Conservation (phyloP, 2,888 invertebrate genomes). For the Thyatira batis region DNA sequence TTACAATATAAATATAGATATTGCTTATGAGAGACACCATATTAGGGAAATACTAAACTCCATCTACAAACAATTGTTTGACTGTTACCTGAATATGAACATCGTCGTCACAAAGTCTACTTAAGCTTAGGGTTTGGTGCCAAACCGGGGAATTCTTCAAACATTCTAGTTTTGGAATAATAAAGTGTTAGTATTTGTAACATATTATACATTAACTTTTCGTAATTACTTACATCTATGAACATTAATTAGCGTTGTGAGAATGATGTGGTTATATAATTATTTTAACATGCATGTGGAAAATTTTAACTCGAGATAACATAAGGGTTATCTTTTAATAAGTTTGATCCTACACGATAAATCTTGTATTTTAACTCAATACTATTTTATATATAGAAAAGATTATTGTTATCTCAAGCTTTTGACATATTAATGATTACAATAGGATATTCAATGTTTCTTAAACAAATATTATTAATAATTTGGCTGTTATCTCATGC, state of each 20-base stretch:
- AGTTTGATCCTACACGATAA: no score
- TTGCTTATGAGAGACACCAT: not conserved
- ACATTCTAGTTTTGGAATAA: constrained; percentile 78
- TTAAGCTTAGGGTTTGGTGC: constrained; percentile 72
- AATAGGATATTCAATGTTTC: not conserved
- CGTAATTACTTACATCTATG: not conserved
- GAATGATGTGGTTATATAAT: constrained; percentile 2
- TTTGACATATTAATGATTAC: not conserved
- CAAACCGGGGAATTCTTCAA: constrained; percentile 79
- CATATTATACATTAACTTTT: constrained; percentile 6
- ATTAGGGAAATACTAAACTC: constrained; percentile 21
- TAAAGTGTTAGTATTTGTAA: constrained; percentile 61
- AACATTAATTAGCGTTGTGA: not conserved
- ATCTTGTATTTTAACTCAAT: not conserved
- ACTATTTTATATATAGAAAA: no score
- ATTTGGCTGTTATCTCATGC: not conserved
- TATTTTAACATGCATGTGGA: not conserved
- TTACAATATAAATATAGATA: not conserved
- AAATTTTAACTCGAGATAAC: not conserved
- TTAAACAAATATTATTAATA: not conserved
- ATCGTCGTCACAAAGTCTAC: constrained; percentile 54
- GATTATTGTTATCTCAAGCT: not conserved
- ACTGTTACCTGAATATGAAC: constrained; percentile 62
- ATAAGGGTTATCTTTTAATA: not conserved
- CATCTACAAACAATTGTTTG: constrained; percentile 52